Conservation (phyloP, 2,888 invertebrate species). For the Trissoscelio sp. region DNA sequence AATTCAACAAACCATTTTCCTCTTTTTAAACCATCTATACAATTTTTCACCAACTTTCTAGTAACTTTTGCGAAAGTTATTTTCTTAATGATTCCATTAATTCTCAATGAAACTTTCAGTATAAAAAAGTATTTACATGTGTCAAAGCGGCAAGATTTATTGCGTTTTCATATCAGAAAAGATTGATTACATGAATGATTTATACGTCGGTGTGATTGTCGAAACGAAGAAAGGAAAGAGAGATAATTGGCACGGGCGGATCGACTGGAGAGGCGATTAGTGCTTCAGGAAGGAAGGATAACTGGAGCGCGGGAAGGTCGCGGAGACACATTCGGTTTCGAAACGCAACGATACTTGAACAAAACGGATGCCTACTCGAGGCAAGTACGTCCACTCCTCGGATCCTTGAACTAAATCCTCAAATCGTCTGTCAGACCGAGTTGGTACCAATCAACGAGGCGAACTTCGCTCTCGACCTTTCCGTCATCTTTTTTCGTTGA, state of each 20-base stretch:
- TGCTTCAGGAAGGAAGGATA: constrained; percentile 71
- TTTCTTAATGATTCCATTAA: no score
- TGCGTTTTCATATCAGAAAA: not conserved
- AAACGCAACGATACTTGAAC: constrained; percentile 75
- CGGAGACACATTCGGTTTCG: constrained; percentile 70
- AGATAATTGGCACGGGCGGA: constrained; percentile 37
- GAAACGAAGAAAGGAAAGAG: constrained; percentile 14
- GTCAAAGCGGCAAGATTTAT: not conserved
- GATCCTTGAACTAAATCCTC: constrained; percentile 70
- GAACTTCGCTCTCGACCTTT: constrained; percentile 57
- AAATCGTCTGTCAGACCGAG: constrained; percentile 67
- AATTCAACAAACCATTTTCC: no score
- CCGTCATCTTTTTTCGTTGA: constrained; percentile 62
- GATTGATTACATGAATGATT: no score
- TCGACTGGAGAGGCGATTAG: constrained; percentile 33
- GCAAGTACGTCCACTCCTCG: constrained; percentile 69
- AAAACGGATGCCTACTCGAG: constrained; percentile 53
- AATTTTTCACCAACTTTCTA: no score
- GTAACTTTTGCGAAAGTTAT: no score
- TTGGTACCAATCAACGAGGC: constrained; percentile 48
- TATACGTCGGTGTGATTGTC: no score
- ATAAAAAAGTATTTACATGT: not conserved
- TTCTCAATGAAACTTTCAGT: not conserved
- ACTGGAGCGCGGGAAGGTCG: constrained; percentile 66
- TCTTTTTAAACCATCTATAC: no score